These are phyloP conservation scores for Torymus aiolomorphi DNA, from an alignment of 2,888 invertebrate species.

Conservation along the genomic window DNA sequence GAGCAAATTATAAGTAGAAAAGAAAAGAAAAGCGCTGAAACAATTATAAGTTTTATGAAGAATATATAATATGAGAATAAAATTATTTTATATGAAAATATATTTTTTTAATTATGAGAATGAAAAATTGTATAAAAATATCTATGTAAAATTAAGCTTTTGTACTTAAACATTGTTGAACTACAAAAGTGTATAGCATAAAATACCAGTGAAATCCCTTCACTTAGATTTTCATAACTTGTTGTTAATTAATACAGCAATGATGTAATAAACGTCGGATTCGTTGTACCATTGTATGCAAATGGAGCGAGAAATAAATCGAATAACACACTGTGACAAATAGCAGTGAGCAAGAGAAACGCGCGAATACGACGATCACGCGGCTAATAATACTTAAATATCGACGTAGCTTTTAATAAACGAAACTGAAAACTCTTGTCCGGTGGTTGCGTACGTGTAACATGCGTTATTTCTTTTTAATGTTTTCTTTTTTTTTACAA, in stretches of 20 bases:
- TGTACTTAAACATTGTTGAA: not conserved
- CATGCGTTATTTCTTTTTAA: slow-evolving; percentile 1
- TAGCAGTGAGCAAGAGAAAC: not conserved
- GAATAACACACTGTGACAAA: not conserved
- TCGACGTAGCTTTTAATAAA: slow-evolving; percentile 26
- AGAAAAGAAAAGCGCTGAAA: too few relatives aligned
- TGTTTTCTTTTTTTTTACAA: slow-evolving; percentile 16
- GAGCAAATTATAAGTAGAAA: too few relatives aligned
- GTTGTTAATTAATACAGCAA: slow-evolving; percentile 8
- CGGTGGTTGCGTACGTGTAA: slow-evolving; percentile 6
- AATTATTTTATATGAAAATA: too few relatives aligned
- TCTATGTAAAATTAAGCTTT: slow-evolving; percentile 3
- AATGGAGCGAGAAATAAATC: not conserved
- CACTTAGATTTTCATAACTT: not conserved
- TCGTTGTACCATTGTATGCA: too few relatives aligned
- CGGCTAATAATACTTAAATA: slow-evolving; percentile 9
- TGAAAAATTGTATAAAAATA: not conserved
- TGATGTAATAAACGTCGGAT: not conserved
- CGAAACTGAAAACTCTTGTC: slow-evolving; percentile 9
- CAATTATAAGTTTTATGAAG: too few relatives aligned
- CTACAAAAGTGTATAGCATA: too few relatives aligned
- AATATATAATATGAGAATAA: too few relatives aligned
- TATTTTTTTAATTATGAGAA: not conserved
- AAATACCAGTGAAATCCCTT: not conserved
- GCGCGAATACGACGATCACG: not conserved